Base-by-base conservation (phyloP, 2,888 invertebrate genomes). In the Latheticus oryzae region DNA sequence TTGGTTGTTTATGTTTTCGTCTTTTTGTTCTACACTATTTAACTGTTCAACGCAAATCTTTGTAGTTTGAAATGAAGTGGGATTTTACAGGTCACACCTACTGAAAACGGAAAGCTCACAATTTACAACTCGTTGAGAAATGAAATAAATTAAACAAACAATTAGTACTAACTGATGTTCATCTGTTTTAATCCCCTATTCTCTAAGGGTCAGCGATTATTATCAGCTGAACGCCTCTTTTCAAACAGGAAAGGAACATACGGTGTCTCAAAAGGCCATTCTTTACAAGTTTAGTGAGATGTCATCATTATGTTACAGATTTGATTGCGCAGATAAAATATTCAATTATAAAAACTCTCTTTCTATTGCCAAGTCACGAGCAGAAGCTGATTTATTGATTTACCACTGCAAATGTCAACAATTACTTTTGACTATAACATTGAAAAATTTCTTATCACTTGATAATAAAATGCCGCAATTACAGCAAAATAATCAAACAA, bases 1-100 rank as follows among this genome's bases (percentile, higher is more conserved):
- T 71, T 69, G 69, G 71, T 72, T 73, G 73, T 73, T 72, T 72
- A 70, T 71, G 69, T 64, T 70, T 65, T 65, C 65, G 65, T 60
- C 64, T 69, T 67, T 69, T 68, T 65, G 66, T 62, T 64, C 58
- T 19, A 58, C 59, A 62, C 64, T 61, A 63, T 64, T 66, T 66
- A 62, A 63, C 60, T 63, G 56, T 37, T 65, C 62, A 53, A 51
- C 63, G 60, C 60, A 48, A 57, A 61, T 59, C 50, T 60, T 61
- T 60, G 45, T 45, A 45, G 30, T 30, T 45, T 45, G 19, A 45
- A 45, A 11, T 19, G 45, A 19, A 45, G 9, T 15, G 19, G 23
- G 23, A 38, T 38, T 38, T 37, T 23, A 23, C 38, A 38, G 38
- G 38, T 38, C 28, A 42, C 42, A 16, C 35, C 35, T 33, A 13